A percentile compares a stretch with the other conserved stretches of the same genome.
These are phyloP conservation scores for Gari tellinella DNA, from an alignment of 2,888 invertebrate species.

Conservation along the genomic window DNA sequence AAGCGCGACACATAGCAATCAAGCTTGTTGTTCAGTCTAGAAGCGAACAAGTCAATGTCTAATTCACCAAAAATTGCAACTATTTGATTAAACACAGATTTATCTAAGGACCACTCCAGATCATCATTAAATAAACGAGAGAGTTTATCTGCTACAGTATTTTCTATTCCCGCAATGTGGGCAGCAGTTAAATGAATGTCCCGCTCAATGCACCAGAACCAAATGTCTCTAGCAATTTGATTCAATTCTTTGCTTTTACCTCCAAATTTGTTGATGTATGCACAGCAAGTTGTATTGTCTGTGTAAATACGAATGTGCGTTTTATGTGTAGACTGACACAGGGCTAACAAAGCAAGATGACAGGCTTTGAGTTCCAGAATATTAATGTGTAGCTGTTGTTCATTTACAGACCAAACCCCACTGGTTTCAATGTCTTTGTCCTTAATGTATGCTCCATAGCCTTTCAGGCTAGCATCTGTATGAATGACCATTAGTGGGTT, in stretches of 20 bases:
- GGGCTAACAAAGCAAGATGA: conserved; percentile 9
- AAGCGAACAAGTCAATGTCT: conserved; percentile 27
- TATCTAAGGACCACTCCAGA: conserved; percentile 41
- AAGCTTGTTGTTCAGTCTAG: no score
- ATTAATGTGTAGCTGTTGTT: conserved; percentile 37
- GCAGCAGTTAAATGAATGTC: conserved; percentile 27
- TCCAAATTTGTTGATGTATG: conserved; percentile 42
- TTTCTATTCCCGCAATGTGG: conserved; percentile 36
- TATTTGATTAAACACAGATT: conserved; percentile 17
- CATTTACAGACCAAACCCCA: conserved; percentile 27
- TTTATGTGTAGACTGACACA: conserved; percentile 14
- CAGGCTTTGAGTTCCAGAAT: conserved; percentile 36
- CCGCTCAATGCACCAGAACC: conserved; percentile 31
- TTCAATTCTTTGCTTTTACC: no score
- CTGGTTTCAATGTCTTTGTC: conserved; percentile 1
- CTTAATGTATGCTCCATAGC: conserved; percentile 22
- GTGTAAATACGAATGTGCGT: conserved; percentile 19
- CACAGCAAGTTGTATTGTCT: conserved; percentile 40
- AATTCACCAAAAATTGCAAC: not conserved
- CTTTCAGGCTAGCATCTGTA: conserved; percentile 6
- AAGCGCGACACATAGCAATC: no score
- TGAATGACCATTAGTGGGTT: conserved; percentile 4
- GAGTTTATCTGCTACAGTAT: conserved; percentile 35
- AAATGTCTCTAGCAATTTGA: no score
- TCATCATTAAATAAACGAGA: conserved; percentile 43